phyloP scores from a whole-genome alignment of 2,888 invertebrate genomes.

The Oscheius myriophilus region DNA sequence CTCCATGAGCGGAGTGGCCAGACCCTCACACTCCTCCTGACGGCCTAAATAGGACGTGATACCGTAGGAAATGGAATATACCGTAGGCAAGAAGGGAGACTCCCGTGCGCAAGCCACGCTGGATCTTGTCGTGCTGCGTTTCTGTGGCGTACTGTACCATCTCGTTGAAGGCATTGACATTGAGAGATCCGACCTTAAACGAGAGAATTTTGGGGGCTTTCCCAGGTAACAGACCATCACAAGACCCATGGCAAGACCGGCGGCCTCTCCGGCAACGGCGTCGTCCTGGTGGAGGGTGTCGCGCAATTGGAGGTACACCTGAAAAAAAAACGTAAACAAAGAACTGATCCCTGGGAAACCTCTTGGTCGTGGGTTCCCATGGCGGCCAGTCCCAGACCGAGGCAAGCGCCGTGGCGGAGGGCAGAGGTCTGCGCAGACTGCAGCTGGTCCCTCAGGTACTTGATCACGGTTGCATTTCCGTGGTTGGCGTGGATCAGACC shows the following conservation, averaged over 20 bases:
- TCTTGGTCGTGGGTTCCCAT: constrained; percentile 89
- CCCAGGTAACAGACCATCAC: constrained; percentile 97
- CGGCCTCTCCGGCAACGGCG: constrained; percentile 97
- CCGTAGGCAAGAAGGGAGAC: constrained; percentile 75
- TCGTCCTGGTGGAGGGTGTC: constrained; percentile 97
- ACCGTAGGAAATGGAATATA: constrained; percentile 43
- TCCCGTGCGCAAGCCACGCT: constrained; percentile 94
- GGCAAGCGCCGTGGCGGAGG: constrained; percentile 90
- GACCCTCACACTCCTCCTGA: constrained; percentile 92
- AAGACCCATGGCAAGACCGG: constrained; percentile 98
- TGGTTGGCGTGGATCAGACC: constrained; percentile 99
- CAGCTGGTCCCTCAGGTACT: constrained; percentile 91
- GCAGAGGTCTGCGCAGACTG: constrained; percentile 85
- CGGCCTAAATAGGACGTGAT: constrained; percentile 77
- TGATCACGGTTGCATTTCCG: constrained; percentile 85
- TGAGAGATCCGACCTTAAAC: constrained; percentile 83
- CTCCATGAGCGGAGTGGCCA: constrained; percentile 82
- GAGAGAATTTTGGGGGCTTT: constrained; percentile 77
- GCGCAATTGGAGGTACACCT: constrained; percentile 94
- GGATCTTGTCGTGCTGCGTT: constrained; percentile 97
- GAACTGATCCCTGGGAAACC: constrained; percentile 10
- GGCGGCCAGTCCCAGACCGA: constrained; percentile 94
- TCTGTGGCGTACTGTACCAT: constrained; percentile 84
- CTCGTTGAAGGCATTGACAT: constrained; percentile 77
- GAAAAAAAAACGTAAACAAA: constrained; percentile 76